Percentiles rank a stretch among this genome's conserved stretches.
Conservation (phyloP, 2,113 vertebrate genomes). For the Oncorhynchus masou region DNA sequence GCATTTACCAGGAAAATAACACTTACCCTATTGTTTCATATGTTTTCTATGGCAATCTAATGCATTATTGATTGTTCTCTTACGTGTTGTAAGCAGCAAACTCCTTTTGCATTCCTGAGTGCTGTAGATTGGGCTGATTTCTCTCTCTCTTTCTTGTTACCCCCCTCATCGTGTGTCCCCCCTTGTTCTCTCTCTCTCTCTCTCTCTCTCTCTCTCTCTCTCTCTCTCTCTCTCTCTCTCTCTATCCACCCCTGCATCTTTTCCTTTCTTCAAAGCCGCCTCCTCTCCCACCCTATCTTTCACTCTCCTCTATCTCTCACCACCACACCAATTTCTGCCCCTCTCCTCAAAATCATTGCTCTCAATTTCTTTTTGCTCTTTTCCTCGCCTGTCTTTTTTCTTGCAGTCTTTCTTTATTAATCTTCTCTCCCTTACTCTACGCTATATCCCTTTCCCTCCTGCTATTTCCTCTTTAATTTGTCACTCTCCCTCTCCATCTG, state of each 20-base stretch:
- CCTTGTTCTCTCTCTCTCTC: not conserved
- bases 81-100: constrained; percentile 63
- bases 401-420: constrained; percentile 6
- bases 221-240: too few species aligned
- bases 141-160: not conserved
- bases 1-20: constrained; percentile 53
- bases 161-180: not conserved
- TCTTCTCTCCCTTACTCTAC: not conserved
- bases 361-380: constrained; percentile 27
- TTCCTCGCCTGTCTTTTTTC: constrained; percentile 20
- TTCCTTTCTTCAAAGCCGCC: too few species aligned
- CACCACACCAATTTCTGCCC: not conserved
- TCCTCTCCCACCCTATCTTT: too few species aligned
- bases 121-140: too few species aligned
- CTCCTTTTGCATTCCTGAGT: not conserved
- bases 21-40: constrained; percentile 46
- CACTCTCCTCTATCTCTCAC: constrained; percentile 14
- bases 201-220: too few species aligned
- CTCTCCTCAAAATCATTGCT: constrained; percentile 26
- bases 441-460: too few species aligned
- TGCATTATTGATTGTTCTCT: constrained; percentile 76
- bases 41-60: constrained; percentile 59
- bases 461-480: too few species aligned
- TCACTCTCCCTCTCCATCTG: too few species aligned
- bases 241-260: too few species aligned